Conservation (phyloP, 2,888 invertebrate species). For the Falcaria lacertinaria region DNA sequence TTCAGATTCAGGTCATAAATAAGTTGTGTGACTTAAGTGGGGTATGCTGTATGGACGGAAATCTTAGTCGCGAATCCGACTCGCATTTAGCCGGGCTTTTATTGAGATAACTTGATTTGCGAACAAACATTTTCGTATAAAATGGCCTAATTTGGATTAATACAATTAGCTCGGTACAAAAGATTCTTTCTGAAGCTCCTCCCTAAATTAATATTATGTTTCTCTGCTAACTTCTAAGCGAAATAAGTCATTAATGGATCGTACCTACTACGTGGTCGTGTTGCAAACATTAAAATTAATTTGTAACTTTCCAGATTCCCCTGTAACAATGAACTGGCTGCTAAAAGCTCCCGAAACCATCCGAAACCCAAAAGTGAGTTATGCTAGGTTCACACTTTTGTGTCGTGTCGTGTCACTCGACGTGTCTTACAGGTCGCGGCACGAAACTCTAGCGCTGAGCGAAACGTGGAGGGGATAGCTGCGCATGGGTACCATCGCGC, state of each 20-base stretch:
- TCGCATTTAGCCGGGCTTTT: too few species aligned
- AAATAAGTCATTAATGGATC: slow-evolving; percentile 51
- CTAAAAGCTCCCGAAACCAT: slow-evolving; percentile 34
- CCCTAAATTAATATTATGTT: slow-evolving; percentile 31
- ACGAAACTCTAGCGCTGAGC: too few species aligned
- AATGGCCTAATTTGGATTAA: slow-evolving; percentile 1
- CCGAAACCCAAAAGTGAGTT: slow-evolving; percentile 36
- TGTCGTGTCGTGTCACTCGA: too few species aligned
- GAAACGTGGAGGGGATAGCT: too few species aligned
- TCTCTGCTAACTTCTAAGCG: slow-evolving; percentile 31
- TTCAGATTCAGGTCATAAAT: neutral
- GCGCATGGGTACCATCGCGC: too few species aligned
- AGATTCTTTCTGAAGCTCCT: neutral
- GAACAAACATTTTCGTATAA: too few species aligned
- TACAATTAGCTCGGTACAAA: neutral
- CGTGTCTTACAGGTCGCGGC: too few species aligned
- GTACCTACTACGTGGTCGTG: slow-evolving; percentile 32
- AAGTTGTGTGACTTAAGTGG: too few species aligned
- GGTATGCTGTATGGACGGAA: too few species aligned
- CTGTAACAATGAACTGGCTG: slow-evolving; percentile 41
- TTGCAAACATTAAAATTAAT: slow-evolving; percentile 59
- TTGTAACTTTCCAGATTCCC: slow-evolving; percentile 51
- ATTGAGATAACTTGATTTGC: too few species aligned
- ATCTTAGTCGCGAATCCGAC: too few species aligned
- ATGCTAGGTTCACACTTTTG: too few species aligned